A percentile compares a stretch with the other conserved stretches of the same genome.
These are phyloP conservation scores for Pimephales promelas DNA, from an alignment of 2,113 vertebrate species.

Conservation along the genomic window DNA sequence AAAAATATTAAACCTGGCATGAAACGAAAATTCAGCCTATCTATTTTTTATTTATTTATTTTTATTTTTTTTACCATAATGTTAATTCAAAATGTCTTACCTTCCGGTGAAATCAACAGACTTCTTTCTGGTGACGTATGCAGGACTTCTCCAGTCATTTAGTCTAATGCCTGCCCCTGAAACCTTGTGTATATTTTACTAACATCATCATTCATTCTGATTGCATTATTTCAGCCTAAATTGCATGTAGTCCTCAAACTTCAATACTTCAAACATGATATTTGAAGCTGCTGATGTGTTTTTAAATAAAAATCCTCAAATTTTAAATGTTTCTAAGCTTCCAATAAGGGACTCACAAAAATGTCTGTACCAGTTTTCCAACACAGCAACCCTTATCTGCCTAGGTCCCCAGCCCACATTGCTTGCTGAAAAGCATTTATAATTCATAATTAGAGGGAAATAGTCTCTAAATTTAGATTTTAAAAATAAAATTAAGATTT, in stretches of 20 bases:
- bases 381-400: conserved; percentile 18
- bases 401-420: background rate
- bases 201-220: too few species aligned
- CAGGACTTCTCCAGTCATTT: background rate
- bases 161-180: background rate
- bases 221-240: too few species aligned
- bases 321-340: background rate
- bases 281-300: background rate
- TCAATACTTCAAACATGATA: background rate
- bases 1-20: background rate
- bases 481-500: background rate
- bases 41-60: background rate
- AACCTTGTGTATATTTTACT: background rate
- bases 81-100: background rate
- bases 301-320: background rate
- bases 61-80: background rate
- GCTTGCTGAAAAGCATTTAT: background rate
- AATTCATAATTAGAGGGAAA: background rate
- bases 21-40: background rate
- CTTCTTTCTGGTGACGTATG: background rate
- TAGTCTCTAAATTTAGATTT: background rate
- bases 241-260: background rate
- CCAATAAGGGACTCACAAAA: background rate
- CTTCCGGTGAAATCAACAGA: background rate
- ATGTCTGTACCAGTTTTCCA: background rate